Evolutionary conservation across 2,113 vertebrate genomes (phyloP).

Genomic region (Leuciscus idus): DNA sequence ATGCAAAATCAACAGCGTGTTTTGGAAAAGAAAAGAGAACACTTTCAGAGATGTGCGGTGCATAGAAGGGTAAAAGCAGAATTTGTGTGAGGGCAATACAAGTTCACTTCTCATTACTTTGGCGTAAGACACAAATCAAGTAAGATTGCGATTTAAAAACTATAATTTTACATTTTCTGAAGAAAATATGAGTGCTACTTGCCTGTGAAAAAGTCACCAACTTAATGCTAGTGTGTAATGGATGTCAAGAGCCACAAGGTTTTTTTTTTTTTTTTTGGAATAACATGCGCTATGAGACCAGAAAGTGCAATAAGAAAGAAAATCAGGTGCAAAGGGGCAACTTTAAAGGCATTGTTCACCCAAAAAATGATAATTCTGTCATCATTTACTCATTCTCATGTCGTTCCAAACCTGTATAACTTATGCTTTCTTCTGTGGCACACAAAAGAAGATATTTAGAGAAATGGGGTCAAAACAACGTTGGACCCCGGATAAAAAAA

Average conservation of each 20-base stretch:
- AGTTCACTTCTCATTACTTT: constrained; percentile 37
- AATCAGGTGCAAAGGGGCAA: background rate
- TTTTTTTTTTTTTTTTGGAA: background rate
- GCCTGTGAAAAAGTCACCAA: background rate
- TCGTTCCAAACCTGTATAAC: background rate
- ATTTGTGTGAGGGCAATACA: constrained; percentile 11
- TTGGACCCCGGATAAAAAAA: background rate
- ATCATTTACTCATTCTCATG: background rate
- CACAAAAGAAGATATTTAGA: background rate
- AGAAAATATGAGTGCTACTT: background rate
- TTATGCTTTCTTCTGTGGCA: background rate
- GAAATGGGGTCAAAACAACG: background rate
- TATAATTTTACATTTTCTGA: background rate
- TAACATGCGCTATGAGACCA: background rate
- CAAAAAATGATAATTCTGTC: background rate
- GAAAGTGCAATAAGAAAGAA: background rate
- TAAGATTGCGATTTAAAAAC: constrained; percentile 14
- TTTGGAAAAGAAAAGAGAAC: constrained; percentile 24
- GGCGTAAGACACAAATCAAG: background rate
- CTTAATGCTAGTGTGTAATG: background rate
- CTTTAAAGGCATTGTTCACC: background rate
- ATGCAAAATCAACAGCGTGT: constrained; percentile 9
- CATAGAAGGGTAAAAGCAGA: constrained; percentile 15
- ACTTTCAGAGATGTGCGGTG: constrained; percentile 1
- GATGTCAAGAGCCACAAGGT: background rate